Evolutionary conservation across 2,113 vertebrate genomes (phyloP), one percentile per base, ranked within the genome.

Genomic region (Polyodon spathula): DNA sequence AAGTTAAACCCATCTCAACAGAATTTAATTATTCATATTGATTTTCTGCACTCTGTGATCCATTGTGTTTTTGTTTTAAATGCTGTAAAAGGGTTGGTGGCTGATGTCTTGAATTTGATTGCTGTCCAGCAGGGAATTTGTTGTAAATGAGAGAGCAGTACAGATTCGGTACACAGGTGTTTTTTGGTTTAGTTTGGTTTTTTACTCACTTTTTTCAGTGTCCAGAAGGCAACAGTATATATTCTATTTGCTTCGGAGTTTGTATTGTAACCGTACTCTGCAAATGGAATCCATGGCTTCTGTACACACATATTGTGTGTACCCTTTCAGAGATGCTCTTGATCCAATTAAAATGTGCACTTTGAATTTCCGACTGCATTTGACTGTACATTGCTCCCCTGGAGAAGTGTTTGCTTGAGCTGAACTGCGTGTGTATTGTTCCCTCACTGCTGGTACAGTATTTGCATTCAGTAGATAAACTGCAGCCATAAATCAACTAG

Each of bases 1-100:
- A 54, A 6, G 15, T 54, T 6, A 54, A 54, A 11, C 53, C 6
- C 7, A 7, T 54, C 11, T 17, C 53, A 15, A 54, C 53, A 16
- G 27, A 27, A 54, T 54, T 4, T 10, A 54, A 54, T 54, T 54
- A 54, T 27, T 54, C 53, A 54, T 54, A 54, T 54, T 54, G 53
- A 54, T 6, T 54, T 54, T 16, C 16, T 27, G 12, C 27, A 16
- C 16, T 54, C 53, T 6, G n/a, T 54, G 53, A 54, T 17, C 16
- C 53, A 5, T 27, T 4, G 6, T 54, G n/a, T n/a, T 37, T 54
- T 54, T 17, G 53, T 54, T 54, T 54, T 27, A 54, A 54, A 54
- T 54, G 16, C 53, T 16, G 27, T 17, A 54, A 14, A 54, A 37
- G 9, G 37, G 5, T 16, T 17, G 4, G 5, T 6, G 15, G 15